Evolutionary conservation across 2,797 vertebrate genomes (phyloP).

Genomic region (Urophycis tenuis): DNA sequence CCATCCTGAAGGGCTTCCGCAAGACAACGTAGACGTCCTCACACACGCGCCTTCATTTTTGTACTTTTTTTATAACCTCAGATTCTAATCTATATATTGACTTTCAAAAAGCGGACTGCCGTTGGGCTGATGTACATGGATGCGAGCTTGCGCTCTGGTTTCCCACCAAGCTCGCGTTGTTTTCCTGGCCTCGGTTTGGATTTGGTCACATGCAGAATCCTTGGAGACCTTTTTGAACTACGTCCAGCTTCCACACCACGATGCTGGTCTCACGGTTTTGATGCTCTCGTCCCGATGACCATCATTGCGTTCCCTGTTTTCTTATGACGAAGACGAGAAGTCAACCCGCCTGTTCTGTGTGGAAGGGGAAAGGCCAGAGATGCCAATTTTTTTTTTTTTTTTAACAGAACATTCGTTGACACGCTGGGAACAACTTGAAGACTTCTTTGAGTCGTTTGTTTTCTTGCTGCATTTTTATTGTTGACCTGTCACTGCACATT

Average conservation of each 20-base stretch:
- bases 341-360: not conserved
- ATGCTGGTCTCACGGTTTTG: constrained; percentile 1
- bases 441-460: not conserved
- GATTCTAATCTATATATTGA: constrained; percentile 29
- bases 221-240: not conserved
- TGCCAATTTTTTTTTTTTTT: not conserved
- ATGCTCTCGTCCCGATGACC: not conserved
- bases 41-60: not conserved
- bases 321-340: not conserved
- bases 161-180: not conserved
- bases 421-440: not conserved
- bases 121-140: constrained; percentile 34
- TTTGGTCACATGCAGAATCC: not conserved
- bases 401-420: constrained; percentile 12
- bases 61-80: constrained; percentile 16
- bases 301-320: not conserved
- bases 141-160: not conserved
- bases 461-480: not conserved
- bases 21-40: constrained; percentile 87
- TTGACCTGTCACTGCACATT: constrained; percentile 1
- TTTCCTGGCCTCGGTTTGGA: not conserved
- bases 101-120: constrained; percentile 39
- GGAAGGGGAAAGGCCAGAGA: not conserved
- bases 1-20: constrained; percentile 97
- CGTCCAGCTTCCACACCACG: not conserved